A percentile compares a stretch with the other conserved stretches of the same genome.
These are phyloP conservation scores for Charanyca ferruginea DNA, from an alignment of 2,888 invertebrate species.

Conservation along the genomic window DNA sequence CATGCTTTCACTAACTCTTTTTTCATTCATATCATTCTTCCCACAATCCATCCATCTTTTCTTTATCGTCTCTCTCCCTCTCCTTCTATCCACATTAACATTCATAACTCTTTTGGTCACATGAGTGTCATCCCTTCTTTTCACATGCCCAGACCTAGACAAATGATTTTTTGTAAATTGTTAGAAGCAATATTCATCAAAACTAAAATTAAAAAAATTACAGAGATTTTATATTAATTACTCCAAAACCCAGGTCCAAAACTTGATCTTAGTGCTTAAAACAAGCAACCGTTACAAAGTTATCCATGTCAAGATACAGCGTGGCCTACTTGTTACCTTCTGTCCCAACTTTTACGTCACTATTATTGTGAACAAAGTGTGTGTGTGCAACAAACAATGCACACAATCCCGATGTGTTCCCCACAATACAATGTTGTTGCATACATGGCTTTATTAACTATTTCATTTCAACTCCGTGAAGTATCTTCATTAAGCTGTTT, in stretches of 20 bases:
- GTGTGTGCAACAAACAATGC: slow-evolving; percentile 56
- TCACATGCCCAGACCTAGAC: no score
- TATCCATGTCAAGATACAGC: slow-evolving; percentile 47
- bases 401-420: slow-evolving; percentile 55
- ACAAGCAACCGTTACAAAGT: slow-evolving; percentile 26
- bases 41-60: no score
- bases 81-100: no score
- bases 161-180: no score
- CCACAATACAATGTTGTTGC: slow-evolving; percentile 60
- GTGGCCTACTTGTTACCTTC: slow-evolving; percentile 48
- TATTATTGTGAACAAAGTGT: slow-evolving; percentile 48
- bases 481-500: slow-evolving; percentile 58
- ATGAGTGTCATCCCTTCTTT: no score
- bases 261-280: slow-evolving; percentile 20
- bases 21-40: no score
- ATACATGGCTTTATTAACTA: slow-evolving; percentile 66
- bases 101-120: no score
- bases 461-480: slow-evolving; percentile 60
- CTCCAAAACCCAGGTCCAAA: slow-evolving; percentile 12
- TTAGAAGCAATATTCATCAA: no score
- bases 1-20: no score
- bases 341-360: slow-evolving; percentile 49
- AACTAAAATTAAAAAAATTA: no score
- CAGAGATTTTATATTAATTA: no score
- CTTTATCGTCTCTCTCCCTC: no score